Evolutionary conservation across 2,797 vertebrate genomes (phyloP).

Genomic region (Dromococcyx pavoninus): DNA sequence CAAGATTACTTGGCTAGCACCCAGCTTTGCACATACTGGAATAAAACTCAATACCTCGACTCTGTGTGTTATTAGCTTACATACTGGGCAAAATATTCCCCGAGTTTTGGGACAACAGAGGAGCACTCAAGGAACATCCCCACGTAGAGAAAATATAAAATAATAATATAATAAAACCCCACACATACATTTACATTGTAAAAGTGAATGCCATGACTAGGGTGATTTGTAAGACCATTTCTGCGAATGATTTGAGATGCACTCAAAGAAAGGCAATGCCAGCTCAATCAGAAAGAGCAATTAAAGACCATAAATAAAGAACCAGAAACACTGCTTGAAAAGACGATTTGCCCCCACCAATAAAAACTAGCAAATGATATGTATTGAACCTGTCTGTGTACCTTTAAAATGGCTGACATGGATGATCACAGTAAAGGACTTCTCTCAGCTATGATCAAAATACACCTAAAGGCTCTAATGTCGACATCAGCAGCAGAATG

Average conservation of each 20-base stretch:
- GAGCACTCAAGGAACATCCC: neutral
- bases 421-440: neutral
- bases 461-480: neutral
- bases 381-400: neutral
- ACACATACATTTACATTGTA: neutral
- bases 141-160: neutral
- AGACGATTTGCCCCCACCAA: neutral
- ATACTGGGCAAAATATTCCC: no score
- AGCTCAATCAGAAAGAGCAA: neutral
- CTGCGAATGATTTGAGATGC: neutral
- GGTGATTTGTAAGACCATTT: neutral
- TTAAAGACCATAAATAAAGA: neutral
- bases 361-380: neutral
- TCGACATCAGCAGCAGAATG: neutral
- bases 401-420: neutral
- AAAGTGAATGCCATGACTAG: neutral
- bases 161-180: neutral
- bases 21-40: no score
- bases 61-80: no score
- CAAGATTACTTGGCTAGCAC: no score
- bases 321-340: neutral
- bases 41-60: no score
- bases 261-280: neutral
- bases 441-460: neutral
- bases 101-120: neutral